Evolutionary conservation across 2,888 invertebrate genomes (phyloP).

Genomic region (Tetragnatha montana): DNA sequence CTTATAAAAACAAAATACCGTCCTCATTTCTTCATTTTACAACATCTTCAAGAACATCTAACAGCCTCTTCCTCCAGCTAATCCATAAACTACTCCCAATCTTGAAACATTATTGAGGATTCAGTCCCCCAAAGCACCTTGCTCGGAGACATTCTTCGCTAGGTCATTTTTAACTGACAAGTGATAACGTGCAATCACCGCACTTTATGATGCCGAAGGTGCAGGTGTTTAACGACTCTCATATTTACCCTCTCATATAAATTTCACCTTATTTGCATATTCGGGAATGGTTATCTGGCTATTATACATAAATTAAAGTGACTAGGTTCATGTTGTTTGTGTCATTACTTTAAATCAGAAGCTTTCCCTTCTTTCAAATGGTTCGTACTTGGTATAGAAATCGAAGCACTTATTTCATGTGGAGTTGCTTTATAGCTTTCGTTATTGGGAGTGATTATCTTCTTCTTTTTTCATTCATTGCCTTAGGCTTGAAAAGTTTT

Average conservation of each 20-base stretch:
- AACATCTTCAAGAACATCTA: neutral
- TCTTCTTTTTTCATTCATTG: too few species aligned
- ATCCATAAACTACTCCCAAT: neutral
- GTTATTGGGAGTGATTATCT: too few species aligned
- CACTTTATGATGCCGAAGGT: conserved; percentile 3
- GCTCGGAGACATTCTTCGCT: neutral
- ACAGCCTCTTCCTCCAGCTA: neutral
- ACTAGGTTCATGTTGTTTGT: conserved; percentile 1
- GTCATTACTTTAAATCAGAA: conserved; percentile 30
- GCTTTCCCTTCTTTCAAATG: neutral
- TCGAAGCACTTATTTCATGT: conserved; percentile 16
- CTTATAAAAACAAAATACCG: neutral
- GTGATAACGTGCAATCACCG: conserved; percentile 8
- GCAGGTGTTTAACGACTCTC: conserved; percentile 35
- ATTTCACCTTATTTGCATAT: conserved; percentile 44
- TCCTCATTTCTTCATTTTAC: too few species aligned
- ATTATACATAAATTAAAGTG: conserved; percentile 50
- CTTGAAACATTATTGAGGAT: neutral
- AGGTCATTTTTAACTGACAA: conserved; percentile 23
- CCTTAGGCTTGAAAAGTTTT: too few species aligned
- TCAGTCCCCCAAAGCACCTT: neutral
- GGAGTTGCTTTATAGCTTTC: conserved; percentile 15
- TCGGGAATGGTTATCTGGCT: conserved; percentile 40
- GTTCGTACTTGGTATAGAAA: conserved; percentile 11
- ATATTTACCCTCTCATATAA: conserved; percentile 9